A percentile compares a stretch with the other conserved stretches of the same genome.
Evolutionary conservation across 2,113 vertebrate species (phyloP).

Genomic region (Colinus virginianus): DNA sequence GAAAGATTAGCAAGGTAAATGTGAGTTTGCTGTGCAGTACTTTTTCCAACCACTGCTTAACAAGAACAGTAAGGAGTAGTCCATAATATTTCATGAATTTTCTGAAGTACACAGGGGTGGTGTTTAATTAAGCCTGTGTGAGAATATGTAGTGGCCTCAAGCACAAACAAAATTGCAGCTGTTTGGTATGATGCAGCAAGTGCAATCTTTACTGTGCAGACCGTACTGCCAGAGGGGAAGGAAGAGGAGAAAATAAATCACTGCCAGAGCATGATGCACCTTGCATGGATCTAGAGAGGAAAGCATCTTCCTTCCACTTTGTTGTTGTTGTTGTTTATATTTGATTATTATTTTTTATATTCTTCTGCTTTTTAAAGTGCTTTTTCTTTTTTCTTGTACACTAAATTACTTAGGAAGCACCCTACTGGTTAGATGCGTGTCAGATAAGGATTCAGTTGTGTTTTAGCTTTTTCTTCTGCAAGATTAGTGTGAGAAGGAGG

Average conservation of each 20-base stretch:
- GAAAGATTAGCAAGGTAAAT: background rate
- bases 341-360: background rate
- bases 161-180: constrained; percentile 57
- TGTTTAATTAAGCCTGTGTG: constrained; percentile 39
- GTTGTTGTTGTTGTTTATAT: background rate
- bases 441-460: background rate
- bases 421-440: background rate
- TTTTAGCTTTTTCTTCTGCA: background rate
- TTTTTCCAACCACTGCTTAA: background rate
- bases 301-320: background rate
- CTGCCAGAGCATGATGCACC: background rate
- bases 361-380: background rate
- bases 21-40: background rate
- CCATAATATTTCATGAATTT: background rate
- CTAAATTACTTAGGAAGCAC: background rate
- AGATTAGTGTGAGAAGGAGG: background rate
- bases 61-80: background rate
- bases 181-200: background rate
- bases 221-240: background rate
- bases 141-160: constrained; percentile 24
- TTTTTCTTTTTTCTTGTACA: background rate
- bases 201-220: background rate
- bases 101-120: background rate
- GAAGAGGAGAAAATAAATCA: background rate
- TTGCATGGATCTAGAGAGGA: background rate